Conservation (phyloP, 2,113 vertebrate species). For the Hemicordylus capensis region DNA sequence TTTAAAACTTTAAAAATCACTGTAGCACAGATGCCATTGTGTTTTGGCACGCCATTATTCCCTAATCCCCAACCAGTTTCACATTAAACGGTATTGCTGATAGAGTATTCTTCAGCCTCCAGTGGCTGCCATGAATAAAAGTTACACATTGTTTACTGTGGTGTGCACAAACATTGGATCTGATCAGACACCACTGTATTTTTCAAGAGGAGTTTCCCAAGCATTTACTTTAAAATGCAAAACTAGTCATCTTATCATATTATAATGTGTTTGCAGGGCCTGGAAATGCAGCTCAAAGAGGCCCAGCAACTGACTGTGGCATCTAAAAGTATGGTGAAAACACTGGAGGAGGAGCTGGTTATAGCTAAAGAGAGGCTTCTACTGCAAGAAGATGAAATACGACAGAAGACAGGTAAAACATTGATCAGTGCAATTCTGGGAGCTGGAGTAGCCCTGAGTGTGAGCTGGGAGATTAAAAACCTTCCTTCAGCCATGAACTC, state of each 20-base stretch:
- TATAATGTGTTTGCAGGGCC: conserved; percentile 74
- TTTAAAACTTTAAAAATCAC: no score
- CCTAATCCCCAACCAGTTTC: background rate
- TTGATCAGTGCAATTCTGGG: conserved; percentile 3
- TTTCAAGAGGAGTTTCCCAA: background rate
- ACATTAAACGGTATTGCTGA: background rate
- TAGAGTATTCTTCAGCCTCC: no score
- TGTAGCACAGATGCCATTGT: no score
- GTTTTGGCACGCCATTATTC: no score
- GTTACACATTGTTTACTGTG: background rate
- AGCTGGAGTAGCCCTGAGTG: background rate
- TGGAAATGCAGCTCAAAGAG: conserved; percentile 84
- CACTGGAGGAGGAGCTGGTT: conserved; percentile 83
- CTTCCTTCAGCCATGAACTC: background rate
- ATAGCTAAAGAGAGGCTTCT: conserved; percentile 84
- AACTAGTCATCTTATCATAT: background rate
- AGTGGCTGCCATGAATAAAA: background rate
- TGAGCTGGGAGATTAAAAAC: background rate
- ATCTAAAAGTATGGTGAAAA: conserved; percentile 78
- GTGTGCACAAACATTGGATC: background rate
- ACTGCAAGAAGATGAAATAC: conserved; percentile 81
- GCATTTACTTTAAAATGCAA: background rate
- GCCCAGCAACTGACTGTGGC: conserved; percentile 78
- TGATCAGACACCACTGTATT: background rate
- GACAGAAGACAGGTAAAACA: conserved; percentile 81